Percentiles rank a stretch among this genome's conserved stretches.
phyloP scores from a whole-genome alignment of 2,113 vertebrate species.

The Scophthalmus maximus region DNA sequence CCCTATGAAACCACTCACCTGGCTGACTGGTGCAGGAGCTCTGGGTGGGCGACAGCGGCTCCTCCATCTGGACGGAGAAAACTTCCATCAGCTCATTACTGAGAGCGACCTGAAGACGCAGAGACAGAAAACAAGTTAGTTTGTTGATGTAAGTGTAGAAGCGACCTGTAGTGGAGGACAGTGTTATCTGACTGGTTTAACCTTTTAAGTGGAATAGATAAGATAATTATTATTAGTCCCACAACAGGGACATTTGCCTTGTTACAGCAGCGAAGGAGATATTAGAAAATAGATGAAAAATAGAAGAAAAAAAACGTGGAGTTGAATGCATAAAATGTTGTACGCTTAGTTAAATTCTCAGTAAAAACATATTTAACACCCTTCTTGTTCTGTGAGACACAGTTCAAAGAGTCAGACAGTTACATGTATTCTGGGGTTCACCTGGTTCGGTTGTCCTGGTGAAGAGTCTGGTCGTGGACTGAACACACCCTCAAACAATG shows the following conservation, averaged over 20 bases:
- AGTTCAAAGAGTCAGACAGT: too few relatives aligned
- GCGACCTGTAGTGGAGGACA: neutral
- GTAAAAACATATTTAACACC: too few relatives aligned
- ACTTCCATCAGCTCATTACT: constrained; percentile 63
- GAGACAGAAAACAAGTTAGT: neutral
- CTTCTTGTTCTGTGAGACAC: too few relatives aligned
- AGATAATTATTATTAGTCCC: too few relatives aligned
- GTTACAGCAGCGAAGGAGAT: too few relatives aligned
- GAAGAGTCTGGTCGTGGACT: constrained; percentile 19
- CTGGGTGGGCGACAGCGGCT: constrained; percentile 8
- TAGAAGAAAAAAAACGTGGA: too few relatives aligned
- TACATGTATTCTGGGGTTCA: constrained; percentile 6
- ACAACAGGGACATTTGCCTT: too few relatives aligned
- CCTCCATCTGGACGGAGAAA: constrained; percentile 51
- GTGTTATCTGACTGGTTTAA: neutral
- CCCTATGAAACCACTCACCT: constrained; percentile 44
- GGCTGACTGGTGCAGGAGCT: constrained; percentile 18
- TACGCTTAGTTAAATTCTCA: too few relatives aligned
- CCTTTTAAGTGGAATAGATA: too few relatives aligned
- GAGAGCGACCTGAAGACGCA: constrained; percentile 39
- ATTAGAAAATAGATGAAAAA: too few relatives aligned
- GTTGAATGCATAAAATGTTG: too few relatives aligned
- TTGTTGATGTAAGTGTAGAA: neutral
- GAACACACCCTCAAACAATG: constrained; percentile 30
- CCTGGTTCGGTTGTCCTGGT: constrained; percentile 27